A percentile compares a stretch with the other conserved stretches of the same genome.
phyloP scores from a whole-genome alignment of 1,140 invertebrate genomes.

The Calephelis nemesis region DNA sequence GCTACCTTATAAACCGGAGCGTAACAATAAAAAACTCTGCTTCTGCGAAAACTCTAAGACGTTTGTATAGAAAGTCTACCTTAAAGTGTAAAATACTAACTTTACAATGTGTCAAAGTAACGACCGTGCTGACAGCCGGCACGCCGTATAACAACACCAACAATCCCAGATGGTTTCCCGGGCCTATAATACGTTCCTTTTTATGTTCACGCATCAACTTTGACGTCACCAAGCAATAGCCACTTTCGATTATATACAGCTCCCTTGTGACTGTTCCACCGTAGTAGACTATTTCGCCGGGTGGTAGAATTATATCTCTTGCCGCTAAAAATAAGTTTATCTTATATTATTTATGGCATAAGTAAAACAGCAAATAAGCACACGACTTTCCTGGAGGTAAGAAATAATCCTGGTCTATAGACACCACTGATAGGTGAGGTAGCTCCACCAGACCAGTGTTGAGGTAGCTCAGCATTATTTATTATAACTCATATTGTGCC shows the following conservation, averaged over 20 bases:
- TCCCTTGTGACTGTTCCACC: conserved; percentile 65
- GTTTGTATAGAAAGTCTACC: too few species aligned
- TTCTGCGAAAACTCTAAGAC: too few species aligned
- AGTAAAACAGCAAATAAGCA: too few species aligned
- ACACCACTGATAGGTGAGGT: too few species aligned
- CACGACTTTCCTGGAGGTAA: too few species aligned
- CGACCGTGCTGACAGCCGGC: conserved; percentile 60
- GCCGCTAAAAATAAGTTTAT: conserved; percentile 37
- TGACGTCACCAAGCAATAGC: conserved; percentile 66
- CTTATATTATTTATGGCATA: too few species aligned
- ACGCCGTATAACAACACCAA: conserved; percentile 65
- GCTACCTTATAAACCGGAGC: too few species aligned
- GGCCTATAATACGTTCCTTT: conserved; percentile 57
- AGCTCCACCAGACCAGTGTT: too few species aligned
- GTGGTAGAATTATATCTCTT: conserved; percentile 67
- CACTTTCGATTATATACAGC: conserved; percentile 70
- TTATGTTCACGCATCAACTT: conserved; percentile 48
- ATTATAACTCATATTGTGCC: too few species aligned
- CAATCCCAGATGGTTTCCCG: conserved; percentile 64
- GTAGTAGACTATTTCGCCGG: conserved; percentile 72
- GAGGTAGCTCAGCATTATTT: too few species aligned
- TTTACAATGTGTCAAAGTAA: conserved; percentile 73
- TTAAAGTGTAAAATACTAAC: conserved; percentile 35
- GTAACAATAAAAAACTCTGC: too few species aligned
- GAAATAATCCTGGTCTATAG: too few species aligned